These are phyloP conservation scores for Trilocha varians DNA, from an alignment of 2,888 invertebrate genomes.

Conservation along the genomic window DNA sequence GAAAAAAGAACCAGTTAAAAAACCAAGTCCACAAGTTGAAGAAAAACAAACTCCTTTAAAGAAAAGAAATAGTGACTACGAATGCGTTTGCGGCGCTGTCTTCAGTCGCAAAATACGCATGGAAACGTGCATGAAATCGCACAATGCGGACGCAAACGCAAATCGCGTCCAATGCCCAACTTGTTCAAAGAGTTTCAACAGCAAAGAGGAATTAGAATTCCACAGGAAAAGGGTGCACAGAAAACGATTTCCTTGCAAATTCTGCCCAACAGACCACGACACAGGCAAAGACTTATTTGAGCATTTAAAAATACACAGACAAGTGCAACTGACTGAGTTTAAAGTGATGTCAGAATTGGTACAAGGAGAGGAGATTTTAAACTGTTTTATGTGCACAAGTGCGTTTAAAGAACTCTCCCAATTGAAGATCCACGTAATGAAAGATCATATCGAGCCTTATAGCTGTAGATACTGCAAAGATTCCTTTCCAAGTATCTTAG, in stretches of 20 bases:
- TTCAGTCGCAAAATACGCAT: conserved; percentile 50
- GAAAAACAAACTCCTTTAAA: conserved; percentile 16
- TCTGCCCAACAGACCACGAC: conserved; percentile 62
- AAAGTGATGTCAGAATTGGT: conserved; percentile 60
- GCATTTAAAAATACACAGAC: conserved; percentile 57
- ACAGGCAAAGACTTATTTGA: conserved; percentile 56
- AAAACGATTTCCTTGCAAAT: conserved; percentile 59
- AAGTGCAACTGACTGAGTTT: conserved; percentile 61
- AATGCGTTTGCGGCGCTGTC: conserved; percentile 52
- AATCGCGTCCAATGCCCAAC: conserved; percentile 39
- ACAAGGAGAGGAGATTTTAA: conserved; percentile 50
- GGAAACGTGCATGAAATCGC: conserved; percentile 56
- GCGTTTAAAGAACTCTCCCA: conserved; percentile 45
- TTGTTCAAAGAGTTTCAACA: conserved; percentile 46
- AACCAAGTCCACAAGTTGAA: conserved; percentile 11
- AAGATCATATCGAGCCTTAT: conserved; percentile 54
- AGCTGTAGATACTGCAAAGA: conserved; percentile 47
- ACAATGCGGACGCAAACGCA: conserved; percentile 32
- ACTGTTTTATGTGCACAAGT: conserved; percentile 56
- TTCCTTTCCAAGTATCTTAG: conserved; percentile 49
- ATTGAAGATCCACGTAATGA: conserved; percentile 55
- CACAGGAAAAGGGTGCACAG: conserved; percentile 52
- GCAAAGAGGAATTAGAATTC: conserved; percentile 40
- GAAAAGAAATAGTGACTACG: conserved; percentile 37
- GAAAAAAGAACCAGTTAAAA: conserved; percentile 19